phyloP scores from a whole-genome alignment of 2,888 invertebrate genomes.

The Parnassius orleans region DNA sequence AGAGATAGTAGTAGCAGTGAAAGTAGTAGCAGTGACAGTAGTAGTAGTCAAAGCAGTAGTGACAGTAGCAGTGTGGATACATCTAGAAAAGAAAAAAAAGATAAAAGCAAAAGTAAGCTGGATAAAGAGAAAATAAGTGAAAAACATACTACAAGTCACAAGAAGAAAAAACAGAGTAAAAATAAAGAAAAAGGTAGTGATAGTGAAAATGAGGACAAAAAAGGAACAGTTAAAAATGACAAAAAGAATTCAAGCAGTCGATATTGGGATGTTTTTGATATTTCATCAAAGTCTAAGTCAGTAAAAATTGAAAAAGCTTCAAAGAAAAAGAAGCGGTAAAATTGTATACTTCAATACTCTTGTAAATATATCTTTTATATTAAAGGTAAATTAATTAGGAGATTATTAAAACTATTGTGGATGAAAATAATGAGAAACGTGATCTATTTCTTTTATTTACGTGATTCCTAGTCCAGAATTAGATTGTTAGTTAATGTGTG shows the following conservation, averaged over 20 bases:
- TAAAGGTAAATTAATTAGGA: background rate
- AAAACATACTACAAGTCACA: constrained; percentile 6
- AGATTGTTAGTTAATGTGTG: no score
- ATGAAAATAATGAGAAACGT: constrained; percentile 7
- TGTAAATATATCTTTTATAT: constrained; percentile 18
- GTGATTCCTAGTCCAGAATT: no score
- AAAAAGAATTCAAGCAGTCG: constrained; percentile 30
- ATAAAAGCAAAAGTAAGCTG: constrained; percentile 1
- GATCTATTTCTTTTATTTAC: background rate
- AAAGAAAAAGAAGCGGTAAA: constrained; percentile 4
- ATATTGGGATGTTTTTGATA: constrained; percentile 47
- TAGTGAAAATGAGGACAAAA: constrained; percentile 14
- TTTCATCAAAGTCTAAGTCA: constrained; percentile 31
- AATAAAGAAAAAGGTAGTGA: constrained; percentile 1
- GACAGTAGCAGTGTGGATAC: constrained; percentile 27
- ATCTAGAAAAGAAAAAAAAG: constrained; percentile 5
- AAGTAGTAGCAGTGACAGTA: constrained; percentile 13
- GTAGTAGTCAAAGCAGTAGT: constrained; percentile 25
- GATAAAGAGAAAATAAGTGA: background rate
- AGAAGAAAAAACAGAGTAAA: constrained; percentile 3
- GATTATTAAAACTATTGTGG: constrained; percentile 1
- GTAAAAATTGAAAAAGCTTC: background rate
- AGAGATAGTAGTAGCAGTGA: constrained; percentile 24
- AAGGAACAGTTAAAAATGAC: constrained; percentile 11
- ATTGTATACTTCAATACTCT: constrained; percentile 1